Evolutionary conservation across 2,797 vertebrate genomes (phyloP).

Genomic region (Fistularia commersonii): DNA sequence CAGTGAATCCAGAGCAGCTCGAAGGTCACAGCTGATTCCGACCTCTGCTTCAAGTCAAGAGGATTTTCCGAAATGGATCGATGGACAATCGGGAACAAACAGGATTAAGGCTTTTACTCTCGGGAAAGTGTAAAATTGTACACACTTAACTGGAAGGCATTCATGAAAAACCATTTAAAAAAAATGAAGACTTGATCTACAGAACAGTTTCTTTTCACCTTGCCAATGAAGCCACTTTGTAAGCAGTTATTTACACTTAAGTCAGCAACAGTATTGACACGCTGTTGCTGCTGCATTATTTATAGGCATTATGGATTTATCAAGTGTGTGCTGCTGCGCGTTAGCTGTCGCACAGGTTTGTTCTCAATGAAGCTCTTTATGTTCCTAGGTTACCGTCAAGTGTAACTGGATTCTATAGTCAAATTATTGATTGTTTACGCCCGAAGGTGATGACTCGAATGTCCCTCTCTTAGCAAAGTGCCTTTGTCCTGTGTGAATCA

Average conservation of each 20-base stretch:
- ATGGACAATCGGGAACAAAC: background rate
- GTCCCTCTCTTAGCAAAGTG: slow-evolving; percentile 25
- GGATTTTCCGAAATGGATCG: slow-evolving; percentile 1
- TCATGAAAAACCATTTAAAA: background rate
- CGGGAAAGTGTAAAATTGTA: background rate
- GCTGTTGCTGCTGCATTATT: slow-evolving; percentile 32
- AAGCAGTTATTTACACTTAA: background rate
- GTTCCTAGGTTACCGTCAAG: slow-evolving; percentile 1
- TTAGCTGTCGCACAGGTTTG: slow-evolving; percentile 23
- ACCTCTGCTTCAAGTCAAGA: background rate
- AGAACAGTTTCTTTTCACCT: background rate
- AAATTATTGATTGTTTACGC: slow-evolving; percentile 24
- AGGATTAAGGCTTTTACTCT: background rate
- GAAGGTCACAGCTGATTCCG: slow-evolving; percentile 6
- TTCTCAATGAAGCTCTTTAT: slow-evolving; percentile 16
- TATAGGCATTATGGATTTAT: slow-evolving; percentile 36
- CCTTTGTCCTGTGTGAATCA: slow-evolving; percentile 49
- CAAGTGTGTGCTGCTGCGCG: slow-evolving; percentile 28
- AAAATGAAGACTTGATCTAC: background rate
- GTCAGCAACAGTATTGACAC: background rate
- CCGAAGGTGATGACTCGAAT: slow-evolving; percentile 8
- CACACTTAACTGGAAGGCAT: background rate
- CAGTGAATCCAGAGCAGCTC: too few relatives aligned
- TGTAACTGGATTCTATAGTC: slow-evolving; percentile 10
- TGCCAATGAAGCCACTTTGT: background rate